Conservation (phyloP, 2,888 invertebrate species). For the Macrosiphum euphorbiae region DNA sequence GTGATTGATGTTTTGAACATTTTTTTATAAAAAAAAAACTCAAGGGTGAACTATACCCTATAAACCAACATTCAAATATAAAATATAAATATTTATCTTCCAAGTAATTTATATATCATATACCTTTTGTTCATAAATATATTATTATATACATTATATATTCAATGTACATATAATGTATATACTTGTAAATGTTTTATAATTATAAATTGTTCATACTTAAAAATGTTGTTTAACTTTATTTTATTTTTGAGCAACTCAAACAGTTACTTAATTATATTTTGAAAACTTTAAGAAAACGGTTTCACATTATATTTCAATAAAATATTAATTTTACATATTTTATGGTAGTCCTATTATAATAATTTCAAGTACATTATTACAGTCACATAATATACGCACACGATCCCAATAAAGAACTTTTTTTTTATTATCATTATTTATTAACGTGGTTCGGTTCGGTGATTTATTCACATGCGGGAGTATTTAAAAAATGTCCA, state of each 20-base stretch:
- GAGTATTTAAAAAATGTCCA: conserved; percentile 6
- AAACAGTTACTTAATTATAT: conserved; percentile 1
- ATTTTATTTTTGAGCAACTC: background rate
- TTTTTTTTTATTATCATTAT: conserved; percentile 26
- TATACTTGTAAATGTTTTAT: background rate
- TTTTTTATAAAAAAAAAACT: background rate
- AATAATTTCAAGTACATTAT: background rate
- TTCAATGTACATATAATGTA: background rate
- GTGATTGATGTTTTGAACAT: background rate
- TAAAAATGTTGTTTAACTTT: conserved; percentile 16
- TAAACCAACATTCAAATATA: background rate
- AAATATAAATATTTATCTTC: conserved; percentile 35
- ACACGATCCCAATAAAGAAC: background rate
- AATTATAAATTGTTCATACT: background rate
- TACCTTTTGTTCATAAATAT: background rate
- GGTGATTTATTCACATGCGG: conserved; percentile 35
- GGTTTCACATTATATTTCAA: background rate
- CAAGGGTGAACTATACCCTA: background rate
- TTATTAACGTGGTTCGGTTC: conserved; percentile 9
- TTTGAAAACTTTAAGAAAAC: conserved; percentile 7
- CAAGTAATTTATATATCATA: background rate
- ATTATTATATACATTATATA: background rate
- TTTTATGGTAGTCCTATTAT: background rate
- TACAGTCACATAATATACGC: background rate
- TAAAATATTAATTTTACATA: background rate